Evolutionary conservation across 2,113 vertebrate species (phyloP).

Genomic region (Mus pahari): DNA sequence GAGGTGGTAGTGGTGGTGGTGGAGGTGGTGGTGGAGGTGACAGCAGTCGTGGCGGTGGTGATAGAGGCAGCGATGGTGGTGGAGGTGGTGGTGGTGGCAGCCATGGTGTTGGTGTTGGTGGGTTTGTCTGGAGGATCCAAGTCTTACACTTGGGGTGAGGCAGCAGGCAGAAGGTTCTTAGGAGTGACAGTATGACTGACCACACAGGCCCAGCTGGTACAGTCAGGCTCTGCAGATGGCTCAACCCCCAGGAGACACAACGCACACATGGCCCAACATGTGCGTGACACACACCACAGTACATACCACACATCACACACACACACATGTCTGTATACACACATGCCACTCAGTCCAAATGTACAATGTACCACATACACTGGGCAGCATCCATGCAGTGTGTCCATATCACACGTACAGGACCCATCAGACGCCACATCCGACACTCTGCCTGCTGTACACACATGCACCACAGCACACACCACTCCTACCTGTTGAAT

Average conservation of each 20-base stretch:
- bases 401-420: not conserved
- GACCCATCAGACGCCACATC: not conserved
- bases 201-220: not conserved
- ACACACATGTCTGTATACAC: not conserved
- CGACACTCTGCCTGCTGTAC: not conserved
- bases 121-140: rapidly evolving
- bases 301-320: too few species aligned
- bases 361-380: not conserved
- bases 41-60: too few species aligned
- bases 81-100: too few species aligned
- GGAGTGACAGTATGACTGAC: rapidly evolving
- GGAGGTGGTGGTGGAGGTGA: too few species aligned
- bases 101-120: too few species aligned
- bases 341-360: not conserved
- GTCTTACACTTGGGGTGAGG: not conserved
- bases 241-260: not conserved
- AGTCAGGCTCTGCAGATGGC: not conserved
- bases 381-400: rapidly evolving
- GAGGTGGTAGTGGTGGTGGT: too few species aligned
- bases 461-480: too few species aligned
- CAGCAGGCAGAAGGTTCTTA: not conserved
- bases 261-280: not conserved
- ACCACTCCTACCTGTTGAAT: not conserved
- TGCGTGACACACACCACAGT: not conserved
- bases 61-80: too few species aligned